Evolutionary conservation across 2,113 vertebrate genomes (phyloP).

Genomic region (Manacus vitellinus): DNA sequence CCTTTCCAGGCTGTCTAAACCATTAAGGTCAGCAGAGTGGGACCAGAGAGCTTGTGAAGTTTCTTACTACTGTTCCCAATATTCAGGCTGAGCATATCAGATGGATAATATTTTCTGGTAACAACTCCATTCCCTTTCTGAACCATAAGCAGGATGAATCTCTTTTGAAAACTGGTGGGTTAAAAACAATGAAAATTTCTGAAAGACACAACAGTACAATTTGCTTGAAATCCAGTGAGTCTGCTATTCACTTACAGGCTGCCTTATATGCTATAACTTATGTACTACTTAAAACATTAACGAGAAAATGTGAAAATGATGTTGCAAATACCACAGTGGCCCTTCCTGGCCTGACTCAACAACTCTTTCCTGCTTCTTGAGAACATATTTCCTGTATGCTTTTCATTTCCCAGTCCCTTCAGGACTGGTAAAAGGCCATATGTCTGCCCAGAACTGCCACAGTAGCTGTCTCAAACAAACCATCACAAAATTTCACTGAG

Average conservation of each 20-base stretch:
- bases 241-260: neutral
- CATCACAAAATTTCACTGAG: neutral
- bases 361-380: neutral
- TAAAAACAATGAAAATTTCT: neutral
- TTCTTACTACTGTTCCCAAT: neutral
- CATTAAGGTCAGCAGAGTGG: neutral
- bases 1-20: neutral
- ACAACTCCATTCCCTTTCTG: neutral
- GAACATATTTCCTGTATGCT: neutral
- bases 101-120: neutral
- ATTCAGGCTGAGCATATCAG: neutral
- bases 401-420: neutral
- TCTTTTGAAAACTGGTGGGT: neutral
- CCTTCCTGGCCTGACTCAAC: neutral
- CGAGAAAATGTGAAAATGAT: neutral
- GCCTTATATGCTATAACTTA: neutral
- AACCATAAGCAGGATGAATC: neutral
- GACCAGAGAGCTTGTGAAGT: neutral
- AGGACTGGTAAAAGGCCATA: neutral
- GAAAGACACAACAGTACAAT: neutral
- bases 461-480: neutral
- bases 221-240: neutral
- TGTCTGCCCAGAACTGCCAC: neutral
- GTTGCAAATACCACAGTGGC: neutral
- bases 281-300: neutral